A percentile compares a stretch with the other conserved stretches of the same genome.
Evolutionary conservation across 37 sponge, comb jelly and placozoan genomes (phyloP).

Genomic region (Geodia barretti): DNA sequence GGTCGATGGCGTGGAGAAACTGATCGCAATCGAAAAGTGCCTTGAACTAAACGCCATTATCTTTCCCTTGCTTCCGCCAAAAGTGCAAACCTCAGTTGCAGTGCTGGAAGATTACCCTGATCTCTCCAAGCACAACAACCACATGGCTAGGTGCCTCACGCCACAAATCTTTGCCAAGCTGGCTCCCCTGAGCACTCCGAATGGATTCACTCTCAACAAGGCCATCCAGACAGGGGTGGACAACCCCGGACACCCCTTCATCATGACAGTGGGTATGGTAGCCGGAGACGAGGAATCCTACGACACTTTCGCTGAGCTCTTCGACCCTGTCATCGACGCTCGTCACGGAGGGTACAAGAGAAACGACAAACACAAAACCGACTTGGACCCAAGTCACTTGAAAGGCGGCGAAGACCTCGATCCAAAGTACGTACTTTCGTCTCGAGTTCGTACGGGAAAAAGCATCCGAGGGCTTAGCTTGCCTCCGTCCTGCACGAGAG

Average conservation of each 20-base stretch:
- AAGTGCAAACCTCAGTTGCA: too few relatives aligned
- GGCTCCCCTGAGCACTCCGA: conserved; percentile 25
- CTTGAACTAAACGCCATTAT: conserved; percentile 42
- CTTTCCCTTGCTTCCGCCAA: too few relatives aligned
- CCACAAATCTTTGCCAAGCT: conserved; percentile 32
- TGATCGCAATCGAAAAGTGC: conserved; percentile 75
- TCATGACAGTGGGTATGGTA: conserved; percentile 63
- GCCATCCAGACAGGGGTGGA: conserved; percentile 64
- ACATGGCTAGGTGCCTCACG: conserved; percentile 49
- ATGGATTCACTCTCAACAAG: conserved; percentile 44
- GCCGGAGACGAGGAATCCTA: conserved; percentile 87
- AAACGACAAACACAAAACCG: conserved; percentile 67
- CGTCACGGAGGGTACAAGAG: conserved; percentile 66
- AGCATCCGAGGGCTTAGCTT: conserved; percentile 66
- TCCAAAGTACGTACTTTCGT: conserved; percentile 55
- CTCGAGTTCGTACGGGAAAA: conserved; percentile 74
- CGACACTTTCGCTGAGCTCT: conserved; percentile 66
- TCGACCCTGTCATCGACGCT: conserved; percentile 75
- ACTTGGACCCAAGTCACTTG: conserved; percentile 72
- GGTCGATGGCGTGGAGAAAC: conserved; percentile 72
- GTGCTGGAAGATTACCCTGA: conserved; percentile 15
- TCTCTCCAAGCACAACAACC: conserved; percentile 36
- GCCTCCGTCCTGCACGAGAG: conserved; percentile 61
- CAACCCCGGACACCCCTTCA: conserved; percentile 67
- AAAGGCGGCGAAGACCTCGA: conserved; percentile 53